phyloP scores from a whole-genome alignment of 2,888 invertebrate genomes.

The Lamellibrachia columna region DNA sequence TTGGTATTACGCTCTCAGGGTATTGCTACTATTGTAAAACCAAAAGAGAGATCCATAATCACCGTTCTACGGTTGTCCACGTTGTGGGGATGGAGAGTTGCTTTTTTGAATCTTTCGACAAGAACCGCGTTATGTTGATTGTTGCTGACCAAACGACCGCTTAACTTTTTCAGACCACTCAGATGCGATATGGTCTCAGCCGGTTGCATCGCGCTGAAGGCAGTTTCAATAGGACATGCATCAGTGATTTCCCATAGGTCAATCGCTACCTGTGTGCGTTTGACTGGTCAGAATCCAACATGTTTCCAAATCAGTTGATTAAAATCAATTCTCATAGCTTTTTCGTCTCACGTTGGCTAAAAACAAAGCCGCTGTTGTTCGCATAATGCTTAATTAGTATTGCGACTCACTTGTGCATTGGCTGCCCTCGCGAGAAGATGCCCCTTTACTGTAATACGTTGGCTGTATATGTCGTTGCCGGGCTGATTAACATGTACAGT shows the following conservation, averaged over 20 bases:
- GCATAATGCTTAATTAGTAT: neutral
- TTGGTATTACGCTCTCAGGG: neutral
- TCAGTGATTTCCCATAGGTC: neutral
- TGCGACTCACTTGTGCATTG: neutral
- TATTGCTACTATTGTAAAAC: neutral
- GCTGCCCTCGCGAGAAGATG: neutral
- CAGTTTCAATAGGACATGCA: neutral
- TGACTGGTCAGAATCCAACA: neutral
- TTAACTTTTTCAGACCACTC: too few species aligned
- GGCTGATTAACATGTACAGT: neutral
- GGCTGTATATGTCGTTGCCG: neutral
- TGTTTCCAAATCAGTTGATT: too few species aligned
- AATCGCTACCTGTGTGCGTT: neutral
- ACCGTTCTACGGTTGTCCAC: neutral
- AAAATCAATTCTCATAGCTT: too few species aligned
- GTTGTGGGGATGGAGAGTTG: neutral
- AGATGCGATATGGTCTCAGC: too few species aligned
- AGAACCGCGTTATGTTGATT: too few species aligned
- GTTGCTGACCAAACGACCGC: neutral
- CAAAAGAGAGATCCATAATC: neutral
- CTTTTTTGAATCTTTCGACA: too few species aligned
- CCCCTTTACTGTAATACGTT: neutral
- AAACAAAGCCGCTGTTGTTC: neutral
- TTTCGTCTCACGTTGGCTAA: neutral
- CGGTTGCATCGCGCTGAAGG: too few species aligned